Percentiles rank a stretch among this genome's conserved stretches.
These are phyloP conservation scores for Bombus impatiens DNA, from an alignment of 1,140 invertebrate species.

Conservation along the genomic window DNA sequence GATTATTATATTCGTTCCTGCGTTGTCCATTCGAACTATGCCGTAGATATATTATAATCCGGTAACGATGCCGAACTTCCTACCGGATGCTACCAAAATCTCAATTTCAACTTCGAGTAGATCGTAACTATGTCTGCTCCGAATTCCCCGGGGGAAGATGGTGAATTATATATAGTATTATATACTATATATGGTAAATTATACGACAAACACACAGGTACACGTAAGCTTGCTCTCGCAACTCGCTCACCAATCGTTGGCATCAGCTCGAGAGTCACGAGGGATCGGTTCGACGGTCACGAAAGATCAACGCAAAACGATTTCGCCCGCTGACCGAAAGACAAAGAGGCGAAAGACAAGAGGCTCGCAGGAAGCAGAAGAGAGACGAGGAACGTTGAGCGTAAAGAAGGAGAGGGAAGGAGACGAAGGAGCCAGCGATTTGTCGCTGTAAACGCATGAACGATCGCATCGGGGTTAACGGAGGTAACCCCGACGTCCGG, in stretches of 20 bases:
- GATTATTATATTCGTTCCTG: no score
- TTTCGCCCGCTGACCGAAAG: neutral
- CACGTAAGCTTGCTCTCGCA: neutral
- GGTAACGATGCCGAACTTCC: no score
- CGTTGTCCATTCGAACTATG: no score
- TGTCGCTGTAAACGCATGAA: conserved; percentile 68
- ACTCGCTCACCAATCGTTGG: neutral
- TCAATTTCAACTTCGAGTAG: no score
- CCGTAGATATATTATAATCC: no score
- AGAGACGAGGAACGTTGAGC: neutral
- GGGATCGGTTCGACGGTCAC: neutral
- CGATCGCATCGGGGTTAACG: conserved; percentile 68
- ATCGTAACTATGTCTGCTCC: no score
- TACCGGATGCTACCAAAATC: no score
- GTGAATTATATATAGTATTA: no score
- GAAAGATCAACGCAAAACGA: conserved; percentile 8
- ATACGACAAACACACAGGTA: no score
- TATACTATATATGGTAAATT: no score
- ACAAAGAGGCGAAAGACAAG: neutral
- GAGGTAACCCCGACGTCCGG: conserved; percentile 60
- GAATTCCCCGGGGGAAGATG: no score
- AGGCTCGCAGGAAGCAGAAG: no score
- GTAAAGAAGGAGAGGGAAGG: neutral
- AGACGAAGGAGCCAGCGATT: conserved; percentile 57
- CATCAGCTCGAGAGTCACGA: neutral